A percentile compares a stretch with the other conserved stretches of the same genome.
These are phyloP conservation scores for Papilio glaucus DNA, from an alignment of 1,140 invertebrate species.

Conservation along the genomic window DNA sequence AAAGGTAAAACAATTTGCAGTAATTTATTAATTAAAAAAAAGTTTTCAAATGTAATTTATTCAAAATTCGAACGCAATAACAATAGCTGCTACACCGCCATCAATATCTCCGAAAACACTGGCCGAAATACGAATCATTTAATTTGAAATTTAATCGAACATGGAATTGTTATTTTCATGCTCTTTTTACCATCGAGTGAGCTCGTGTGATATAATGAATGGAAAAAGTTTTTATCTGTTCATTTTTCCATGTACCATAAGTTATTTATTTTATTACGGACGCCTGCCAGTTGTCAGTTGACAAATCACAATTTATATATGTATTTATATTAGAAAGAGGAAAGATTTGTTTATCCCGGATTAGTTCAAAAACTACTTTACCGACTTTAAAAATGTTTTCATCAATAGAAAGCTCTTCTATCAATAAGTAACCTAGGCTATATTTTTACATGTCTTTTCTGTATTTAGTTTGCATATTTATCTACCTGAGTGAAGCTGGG, in stretches of 20 bases:
- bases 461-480: too few species aligned
- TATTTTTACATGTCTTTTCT: too few species aligned
- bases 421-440: too few species aligned
- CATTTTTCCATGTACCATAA: neutral
- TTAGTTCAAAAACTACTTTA: too few species aligned
- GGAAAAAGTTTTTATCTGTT: constrained; percentile 4
- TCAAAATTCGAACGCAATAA: constrained; percentile 9
- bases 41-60: constrained; percentile 3
- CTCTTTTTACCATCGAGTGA: neutral
- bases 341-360: too few species aligned
- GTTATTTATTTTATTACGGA: neutral
- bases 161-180: constrained; percentile 1
- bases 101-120: constrained; percentile 9
- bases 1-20: too few species aligned
- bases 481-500: too few species aligned
- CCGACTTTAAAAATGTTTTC: too few species aligned
- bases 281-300: neutral
- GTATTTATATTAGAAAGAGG: too few species aligned
- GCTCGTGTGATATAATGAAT: constrained; percentile 7
- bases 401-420: too few species aligned
- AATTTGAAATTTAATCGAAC: constrained; percentile 36
- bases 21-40: too few species aligned
- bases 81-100: neutral
- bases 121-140: constrained; percentile 25
- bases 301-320: neutral